Evolutionary conservation across 1,140 invertebrate species (phyloP), one percentile per base, ranked within the genome.

Genomic region (Agraylea sexmaculata): DNA sequence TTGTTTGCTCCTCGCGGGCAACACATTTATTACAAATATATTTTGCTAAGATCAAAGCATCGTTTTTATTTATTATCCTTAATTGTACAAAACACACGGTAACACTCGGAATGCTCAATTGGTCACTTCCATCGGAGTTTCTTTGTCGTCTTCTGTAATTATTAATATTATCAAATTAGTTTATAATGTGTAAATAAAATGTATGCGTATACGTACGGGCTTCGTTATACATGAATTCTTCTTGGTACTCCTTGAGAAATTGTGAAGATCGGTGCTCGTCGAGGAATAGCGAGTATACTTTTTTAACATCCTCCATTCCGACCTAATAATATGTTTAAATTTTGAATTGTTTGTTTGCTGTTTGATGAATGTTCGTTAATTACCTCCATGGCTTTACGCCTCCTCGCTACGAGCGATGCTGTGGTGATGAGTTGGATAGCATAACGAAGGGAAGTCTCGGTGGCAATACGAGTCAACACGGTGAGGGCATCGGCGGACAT

Each of bases 391-490:
- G 85, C 83, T 68, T 95, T 96, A 46, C 74, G 78, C 65, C 71
- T 75, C 19, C 74, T 71, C 40, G 87, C 80, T 21, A 97, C 87
- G 16, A 99, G 73, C 54, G 84, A 87, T 0, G 95, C 86, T 0
- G 90, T 87, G 23, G 92, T 95, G 48, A 99, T 99, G 4, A 99
- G 71, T 56, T 99, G 95, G 62, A 99, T 99, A n/a, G 91, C 85
- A 64, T 99, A 99, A 50, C 93, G 73, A 2, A 97, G 68, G 2
- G 91, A 93, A 0, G 91, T 94, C 59, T 94, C 89, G 17, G 81
- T 77, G 10, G 89, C 91, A 32, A 98, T 93, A 20, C 86, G 75
- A 1, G 92, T 94, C 13, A 99, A 67, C 10, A 97, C 84, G 1
- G 78, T 80, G 25, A 99, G 56, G 0, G 93, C 94, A 62, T 96